Conservation (phyloP, 1,140 invertebrate species). For the Drosophila aff. region DNA sequence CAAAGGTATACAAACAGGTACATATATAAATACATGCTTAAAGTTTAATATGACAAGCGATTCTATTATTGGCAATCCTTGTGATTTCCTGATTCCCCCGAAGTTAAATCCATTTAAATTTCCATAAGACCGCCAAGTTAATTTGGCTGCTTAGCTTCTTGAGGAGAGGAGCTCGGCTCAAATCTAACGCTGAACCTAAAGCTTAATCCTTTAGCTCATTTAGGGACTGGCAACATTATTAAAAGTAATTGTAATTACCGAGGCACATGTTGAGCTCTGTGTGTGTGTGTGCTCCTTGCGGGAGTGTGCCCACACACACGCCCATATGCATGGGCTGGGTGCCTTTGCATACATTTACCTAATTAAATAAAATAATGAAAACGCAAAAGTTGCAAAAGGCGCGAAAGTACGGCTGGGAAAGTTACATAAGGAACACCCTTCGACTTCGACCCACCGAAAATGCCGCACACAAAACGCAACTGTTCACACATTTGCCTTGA, state of each 20-base stretch:
- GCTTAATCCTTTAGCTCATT: conserved; percentile 21
- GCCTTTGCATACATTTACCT: conserved; percentile 80
- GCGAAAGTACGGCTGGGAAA: conserved; percentile 54
- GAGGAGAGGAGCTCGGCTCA: conserved; percentile 10
- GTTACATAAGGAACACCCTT: conserved; percentile 34
- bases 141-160: conserved; percentile 22
- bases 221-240: conserved; percentile 70
- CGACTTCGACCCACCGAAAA: conserved; percentile 15
- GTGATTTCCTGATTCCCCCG: neutral
- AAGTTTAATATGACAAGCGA: neutral
- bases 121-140: conserved; percentile 3
- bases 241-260: conserved; percentile 79
- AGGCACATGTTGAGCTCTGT: conserved; percentile 68
- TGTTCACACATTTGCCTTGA: conserved; percentile 61
- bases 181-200: conserved; percentile 16
- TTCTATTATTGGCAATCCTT: neutral
- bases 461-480: conserved; percentile 22
- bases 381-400: conserved; percentile 74
- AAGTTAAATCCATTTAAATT: neutral
- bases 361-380: conserved; percentile 84
- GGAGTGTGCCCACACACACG: conserved; percentile 2
- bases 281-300: conserved; percentile 5
- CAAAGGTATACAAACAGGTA: too few species aligned
- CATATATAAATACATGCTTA: too few species aligned
- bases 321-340: conserved; percentile 29